phyloP scores from a whole-genome alignment of 1,140 invertebrate species.

The Drosophila bifasciata region DNA sequence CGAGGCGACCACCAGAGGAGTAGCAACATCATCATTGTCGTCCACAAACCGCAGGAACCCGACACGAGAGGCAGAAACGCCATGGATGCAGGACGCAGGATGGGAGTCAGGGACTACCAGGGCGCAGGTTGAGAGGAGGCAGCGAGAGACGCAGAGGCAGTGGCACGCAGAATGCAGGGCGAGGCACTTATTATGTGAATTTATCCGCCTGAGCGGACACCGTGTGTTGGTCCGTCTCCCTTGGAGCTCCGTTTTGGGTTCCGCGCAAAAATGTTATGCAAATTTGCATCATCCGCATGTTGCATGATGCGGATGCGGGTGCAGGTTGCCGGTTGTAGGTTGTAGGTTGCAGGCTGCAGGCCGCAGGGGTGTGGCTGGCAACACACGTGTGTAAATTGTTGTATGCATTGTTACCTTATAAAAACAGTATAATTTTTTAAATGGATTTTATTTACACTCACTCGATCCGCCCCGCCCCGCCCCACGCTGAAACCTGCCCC shows the following conservation, averaged over 20 bases:
- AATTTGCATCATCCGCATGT: slow-evolving; percentile 69
- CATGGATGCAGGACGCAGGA: too few species aligned
- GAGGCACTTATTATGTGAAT: slow-evolving; percentile 74
- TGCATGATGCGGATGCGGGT: too few species aligned
- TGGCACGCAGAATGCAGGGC: background rate
- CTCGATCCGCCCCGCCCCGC: background rate
- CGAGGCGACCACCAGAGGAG: slow-evolving; percentile 1
- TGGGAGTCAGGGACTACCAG: too few species aligned
- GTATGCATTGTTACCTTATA: slow-evolving; percentile 81
- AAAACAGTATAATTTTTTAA: slow-evolving; percentile 81
- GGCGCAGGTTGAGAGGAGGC: slow-evolving; percentile 29
- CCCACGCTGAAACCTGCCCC: background rate
- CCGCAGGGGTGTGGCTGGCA: too few species aligned
- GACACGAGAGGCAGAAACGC: slow-evolving; percentile 21
- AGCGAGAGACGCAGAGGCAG: too few species aligned
- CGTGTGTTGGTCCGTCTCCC: slow-evolving; percentile 17
- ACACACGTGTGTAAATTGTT: slow-evolving; percentile 78
- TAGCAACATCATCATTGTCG: slow-evolving; percentile 40
- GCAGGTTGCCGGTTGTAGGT: too few species aligned
- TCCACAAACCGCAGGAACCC: slow-evolving; percentile 57
- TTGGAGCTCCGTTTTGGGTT: slow-evolving; percentile 10
- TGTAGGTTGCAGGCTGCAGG: too few species aligned
- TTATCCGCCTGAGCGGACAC: slow-evolving; percentile 68
- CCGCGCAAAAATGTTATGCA: slow-evolving; percentile 75
- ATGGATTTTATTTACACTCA: slow-evolving; percentile 68